Base-by-base conservation (phyloP, 2,113 vertebrate species). In the Oxyura jamaicensis region DNA sequence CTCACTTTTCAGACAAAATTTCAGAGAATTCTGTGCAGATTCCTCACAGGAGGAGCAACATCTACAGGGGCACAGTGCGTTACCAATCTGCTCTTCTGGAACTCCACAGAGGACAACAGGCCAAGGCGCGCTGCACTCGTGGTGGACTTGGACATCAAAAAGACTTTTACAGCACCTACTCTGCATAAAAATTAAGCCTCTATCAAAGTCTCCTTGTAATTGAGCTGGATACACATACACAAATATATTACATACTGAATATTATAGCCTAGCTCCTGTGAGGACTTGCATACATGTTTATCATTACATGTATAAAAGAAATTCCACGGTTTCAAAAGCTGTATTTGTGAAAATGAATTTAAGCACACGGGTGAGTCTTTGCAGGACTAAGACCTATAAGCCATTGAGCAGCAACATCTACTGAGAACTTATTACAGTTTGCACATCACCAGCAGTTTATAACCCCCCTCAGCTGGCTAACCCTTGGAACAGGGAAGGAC, bases 151-250 rank as follows among this genome's bases (percentile, higher is more conserved):
- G 5, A 77, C 56, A 86, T 67, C 31, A 62, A 91, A 35, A 63
- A 56, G 13, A 50, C 2, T 55, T 81, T 7, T 33, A 79, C 23
- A 26, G 58, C 75, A 91, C 72, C 52, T 83, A 15, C 9, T 86
- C 31, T 77, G 67, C 62, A 93, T 82, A 84, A 95, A 91, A 93
- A 75, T 68, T 81, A 78, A 83, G 39, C 11, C 53, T 84, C 86
- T 72, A 91, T 11, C 74, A 58, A 86, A 88, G 82, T 72, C 60
- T 58, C 79, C 85, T 82, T 86, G 65, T 39, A 84, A 72, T 14
- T 74, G 52, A 93, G 80, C 42, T 92, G 77, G 35, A 92, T 65
- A 63, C 17, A 72, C 28, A 83, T 0, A 20, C 33, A 84, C 28
- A 88, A 92, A 83, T 78, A 81, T 29, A 88, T 10, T 82, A 46